These are phyloP conservation scores for Pelobates cultripes DNA, from an alignment of 2,797 vertebrate species.

Conservation along the genomic window DNA sequence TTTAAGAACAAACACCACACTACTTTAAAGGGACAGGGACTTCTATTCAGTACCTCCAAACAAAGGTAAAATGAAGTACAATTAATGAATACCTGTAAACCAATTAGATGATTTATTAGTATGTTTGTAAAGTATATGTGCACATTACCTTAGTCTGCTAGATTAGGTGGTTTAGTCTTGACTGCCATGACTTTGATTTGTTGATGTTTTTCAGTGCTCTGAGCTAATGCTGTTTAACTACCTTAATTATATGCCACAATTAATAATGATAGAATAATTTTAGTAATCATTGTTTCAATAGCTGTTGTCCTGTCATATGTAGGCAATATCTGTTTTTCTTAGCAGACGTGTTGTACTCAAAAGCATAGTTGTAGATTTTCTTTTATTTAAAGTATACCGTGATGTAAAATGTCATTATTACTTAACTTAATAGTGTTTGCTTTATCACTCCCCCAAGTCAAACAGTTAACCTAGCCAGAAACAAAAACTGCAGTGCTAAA, in stretches of 20 bases:
- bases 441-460: too few relatives aligned
- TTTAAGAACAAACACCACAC: too few relatives aligned
- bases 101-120: not conserved
- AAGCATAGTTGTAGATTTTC: too few relatives aligned
- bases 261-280: conserved; percentile 33
- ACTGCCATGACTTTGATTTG: conserved; percentile 10
- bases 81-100: not conserved
- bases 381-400: too few relatives aligned
- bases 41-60: not conserved
- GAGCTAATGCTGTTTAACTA: conserved; percentile 24
- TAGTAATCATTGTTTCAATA: conserved; percentile 33
- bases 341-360: too few relatives aligned
- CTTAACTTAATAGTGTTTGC: too few relatives aligned
- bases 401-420: too few relatives aligned
- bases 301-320: conserved; percentile 24
- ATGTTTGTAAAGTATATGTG: not conserved
- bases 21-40: not conserved
- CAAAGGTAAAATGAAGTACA: not conserved
- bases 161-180: not conserved
- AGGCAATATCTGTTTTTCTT: conserved; percentile 8
- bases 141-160: conserved; percentile 43
- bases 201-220: conserved; percentile 11
- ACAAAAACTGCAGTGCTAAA: too few relatives aligned
- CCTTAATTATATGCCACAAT: conserved; percentile 34
- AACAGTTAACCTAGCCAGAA: too few relatives aligned